phyloP scores from a whole-genome alignment of 2,888 invertebrate species.

The Lochmaea crataegi region DNA sequence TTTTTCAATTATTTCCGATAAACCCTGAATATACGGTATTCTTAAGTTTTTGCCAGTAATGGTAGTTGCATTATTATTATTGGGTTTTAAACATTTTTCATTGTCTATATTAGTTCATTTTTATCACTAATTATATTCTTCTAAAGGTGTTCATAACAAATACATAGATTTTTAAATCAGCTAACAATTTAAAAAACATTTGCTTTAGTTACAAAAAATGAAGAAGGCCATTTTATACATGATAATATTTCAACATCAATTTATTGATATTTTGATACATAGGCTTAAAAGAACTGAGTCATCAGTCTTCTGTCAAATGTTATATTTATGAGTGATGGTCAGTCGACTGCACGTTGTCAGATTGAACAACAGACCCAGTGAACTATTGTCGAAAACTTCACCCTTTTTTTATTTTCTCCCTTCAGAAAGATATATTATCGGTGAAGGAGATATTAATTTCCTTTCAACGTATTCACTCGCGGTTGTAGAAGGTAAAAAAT shows the following conservation, averaged over 20 bases:
- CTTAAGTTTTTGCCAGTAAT: too few species aligned
- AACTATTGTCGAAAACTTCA: constrained; percentile 34
- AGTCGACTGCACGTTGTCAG: constrained; percentile 30
- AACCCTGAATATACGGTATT: too few species aligned
- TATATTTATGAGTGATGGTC: constrained; percentile 31
- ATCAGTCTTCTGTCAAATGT: constrained; percentile 33
- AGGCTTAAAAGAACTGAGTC: constrained; percentile 10
- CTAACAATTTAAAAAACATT: too few species aligned
- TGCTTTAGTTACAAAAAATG: too few species aligned
- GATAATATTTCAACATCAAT: neutral
- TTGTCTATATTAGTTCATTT: too few species aligned
- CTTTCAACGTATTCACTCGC: constrained; percentile 17
- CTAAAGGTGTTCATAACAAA: too few species aligned
- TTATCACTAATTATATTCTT: too few species aligned
- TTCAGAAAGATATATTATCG: constrained; percentile 22
- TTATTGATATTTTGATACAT: constrained; percentile 21
- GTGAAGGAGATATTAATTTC: constrained; percentile 13
- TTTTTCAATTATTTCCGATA: too few species aligned
- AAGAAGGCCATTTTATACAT: too few species aligned
- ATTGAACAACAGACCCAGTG: constrained; percentile 36
- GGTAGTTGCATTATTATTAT: too few species aligned
- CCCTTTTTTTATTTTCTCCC: constrained; percentile 17
- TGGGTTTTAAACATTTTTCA: too few species aligned
- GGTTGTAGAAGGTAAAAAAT: constrained; percentile 12
- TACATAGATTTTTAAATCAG: too few species aligned